Base-by-base conservation (phyloP, 2,888 invertebrate genomes). In the Mamestra brassicae region DNA sequence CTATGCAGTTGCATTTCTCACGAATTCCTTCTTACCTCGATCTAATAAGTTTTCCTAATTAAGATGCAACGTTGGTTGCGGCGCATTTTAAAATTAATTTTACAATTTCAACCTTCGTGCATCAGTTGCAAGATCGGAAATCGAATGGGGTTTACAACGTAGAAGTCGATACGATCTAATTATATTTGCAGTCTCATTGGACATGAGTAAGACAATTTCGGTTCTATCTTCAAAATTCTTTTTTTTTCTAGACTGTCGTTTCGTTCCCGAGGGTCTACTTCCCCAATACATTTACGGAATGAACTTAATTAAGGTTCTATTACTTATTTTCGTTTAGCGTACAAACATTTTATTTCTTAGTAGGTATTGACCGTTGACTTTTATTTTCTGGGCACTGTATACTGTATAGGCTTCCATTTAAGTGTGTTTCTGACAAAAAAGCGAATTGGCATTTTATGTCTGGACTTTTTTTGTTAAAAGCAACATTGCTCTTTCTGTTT, bases 221-320 rank as follows among this genome's bases (percentile, higher is more conserved):
- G 67, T 67, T 60, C 34, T 64, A 71, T 78, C 66, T 75, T 70
- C 54, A 70, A 55, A 69, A 80, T 65, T 71, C 38, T 5, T 3
- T 3, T 74, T 84, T 75, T 85, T 81, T 78, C 69, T 68, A 73
- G 65, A 70, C n/a, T 78, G 84, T 83, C 78, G 50, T 78, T 75
- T n/a, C 45, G 8, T 61, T 63, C 85, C 68, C 81, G 7, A 15
- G 80, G 76, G 85, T 62, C 67, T 77, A 69, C 69, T 86, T 78
- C 73, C 78, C 74, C 69, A 74, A 85, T 81, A 88, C 88, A 88
- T 87, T 88, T 80, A 81, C 83, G 64, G 64, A 88, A 88, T 85
- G 57, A 87, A 85, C 76, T 84, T 88, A 85, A 87, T 88, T 88
- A 85, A 87, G 88, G 73, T 75, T 76, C 65, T 81, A 83, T 85